Base-by-base conservation (phyloP, 2,888 invertebrate species). In the Trachelus iudaicus region DNA sequence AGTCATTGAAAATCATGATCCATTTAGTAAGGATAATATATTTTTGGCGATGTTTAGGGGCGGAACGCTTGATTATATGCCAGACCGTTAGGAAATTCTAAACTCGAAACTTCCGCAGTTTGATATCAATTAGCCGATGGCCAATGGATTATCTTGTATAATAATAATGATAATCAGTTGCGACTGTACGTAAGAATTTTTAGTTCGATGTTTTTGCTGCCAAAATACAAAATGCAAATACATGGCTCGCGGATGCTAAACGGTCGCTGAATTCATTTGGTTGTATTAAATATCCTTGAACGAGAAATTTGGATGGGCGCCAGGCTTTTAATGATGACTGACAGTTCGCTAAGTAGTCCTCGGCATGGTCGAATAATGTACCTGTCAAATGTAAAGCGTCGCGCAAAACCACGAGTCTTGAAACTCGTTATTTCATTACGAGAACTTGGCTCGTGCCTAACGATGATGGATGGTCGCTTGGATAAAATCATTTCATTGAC, bases 261-360 rank as follows among this genome's bases (percentile, higher is more conserved):
- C 23, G 40, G 56, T 9, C 23, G 56, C 9, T 23, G 23, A 56
- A 56, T 56, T 56, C 40, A 56, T 34, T 76, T 34, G 35, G 56
- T 56, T 76, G 77, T 69, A 82, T 80, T 79, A 77, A 85, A 82
- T 81, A 79, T 74, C 75, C 40, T 75, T 74, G 69, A 69, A 77
- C 77, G 81, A 82, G 80, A 85, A 81, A 83, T 87, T 86, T 87
- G 87, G 87, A 80, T 75, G 40, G 75, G 75, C 80, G 84, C 87
- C 87, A 87, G 81, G 76, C 77, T 78, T 76, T 80, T 85, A 87
- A 87, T 80, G 86, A 87, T 87, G 87, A 87, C 79, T 80, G 87
- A 82, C 87, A 81, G 23, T 75, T 78, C 79, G 76, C 85, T 83
- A 83, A 82, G 80, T 83, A 78, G 56, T 56, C 23, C 56, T 56